A percentile compares a stretch with the other conserved stretches of the same genome.
These are phyloP conservation scores for Caenorhabditis latens DNA, from an alignment of 1,140 invertebrate species.

Conservation along the genomic window DNA sequence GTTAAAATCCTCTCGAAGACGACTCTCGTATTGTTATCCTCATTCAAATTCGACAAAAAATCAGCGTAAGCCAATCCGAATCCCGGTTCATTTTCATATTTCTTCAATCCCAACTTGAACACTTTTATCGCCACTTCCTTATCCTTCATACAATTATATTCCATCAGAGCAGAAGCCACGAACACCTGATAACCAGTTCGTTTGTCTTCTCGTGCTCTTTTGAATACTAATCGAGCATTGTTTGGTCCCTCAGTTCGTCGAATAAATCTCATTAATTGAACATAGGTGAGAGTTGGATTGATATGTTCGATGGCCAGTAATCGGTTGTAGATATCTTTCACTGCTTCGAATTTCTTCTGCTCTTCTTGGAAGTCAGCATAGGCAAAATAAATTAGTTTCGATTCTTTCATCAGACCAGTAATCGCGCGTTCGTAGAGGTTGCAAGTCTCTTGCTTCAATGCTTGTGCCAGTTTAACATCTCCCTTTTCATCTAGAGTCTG, in stretches of 20 bases:
- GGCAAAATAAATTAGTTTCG: conserved; percentile 94
- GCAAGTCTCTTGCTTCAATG: neutral
- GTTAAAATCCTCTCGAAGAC: conserved; percentile 95
- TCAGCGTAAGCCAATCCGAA: conserved; percentile 96
- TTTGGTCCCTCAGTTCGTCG: conserved; percentile 96
- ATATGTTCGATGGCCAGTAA: conserved; percentile 89
- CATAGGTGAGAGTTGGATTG: conserved; percentile 95
- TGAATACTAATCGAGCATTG: conserved; percentile 92
- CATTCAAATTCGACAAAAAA: conserved; percentile 96
- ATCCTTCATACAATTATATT: conserved; percentile 98
- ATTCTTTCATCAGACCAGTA: conserved; percentile 86
- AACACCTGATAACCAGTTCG: conserved; percentile 91
- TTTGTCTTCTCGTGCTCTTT: conserved; percentile 91
- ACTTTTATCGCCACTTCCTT: conserved; percentile 97
- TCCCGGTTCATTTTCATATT: conserved; percentile 92
- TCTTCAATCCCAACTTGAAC: conserved; percentile 96
- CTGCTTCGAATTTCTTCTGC: conserved; percentile 94
- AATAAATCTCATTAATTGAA: conserved; percentile 99
- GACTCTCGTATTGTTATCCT: conserved; percentile 98
- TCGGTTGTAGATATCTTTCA: conserved; percentile 94
- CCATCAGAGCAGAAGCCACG: conserved; percentile 96
- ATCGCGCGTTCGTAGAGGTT: conserved; percentile 91
- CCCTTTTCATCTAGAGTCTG: conserved; percentile 94
- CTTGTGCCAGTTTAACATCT: conserved; percentile 78
- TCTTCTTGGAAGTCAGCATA: conserved; percentile 99